Base-by-base conservation (phyloP, 2,888 invertebrate species). In the Idaea biselata region DNA sequence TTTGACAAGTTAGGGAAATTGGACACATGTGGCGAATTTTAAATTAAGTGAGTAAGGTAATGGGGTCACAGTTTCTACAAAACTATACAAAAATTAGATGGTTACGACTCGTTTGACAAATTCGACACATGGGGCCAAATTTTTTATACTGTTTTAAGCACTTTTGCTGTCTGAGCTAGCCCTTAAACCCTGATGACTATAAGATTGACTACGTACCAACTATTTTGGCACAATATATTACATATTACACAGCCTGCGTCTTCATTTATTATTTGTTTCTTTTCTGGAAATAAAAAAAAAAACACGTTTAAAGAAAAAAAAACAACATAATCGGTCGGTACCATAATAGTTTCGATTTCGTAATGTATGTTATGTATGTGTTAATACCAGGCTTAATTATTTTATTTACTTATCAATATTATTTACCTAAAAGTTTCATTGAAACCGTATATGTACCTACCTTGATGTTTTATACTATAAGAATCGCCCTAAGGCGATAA, bases 191-290 rank as follows among this genome's bases (percentile, higher is more conserved):
- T 73, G 64, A 66, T 66, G 70, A 76, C 44, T 44, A 44, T 44
- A 44, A 44, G 14, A 44, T 44, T 44, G 44, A 44, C 44, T 80
- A 77, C 75, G 75, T 75, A 77, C 73, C 73, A 73, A 58, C 33
- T 33, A 69, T 81, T 81, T 81, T 81, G 81, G 44, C 44, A 44
- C 81, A 81, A 81, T 69, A 25, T 25, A 25, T 25, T 25, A 25
- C 25, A 70, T 64, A 64, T 67, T 68, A 68, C 69, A 71, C 68
- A 70, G 70, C 68, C 71, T 60, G 56, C 66, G 60, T 61, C 18
- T 62, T 64, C 59, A 57, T 59, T 58, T 11, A 14, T 44, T 44
- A 44, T 44, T 44, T 44, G 44, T 44, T 44, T 2, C 44, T 44
- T 44, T 44, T 44, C 44, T 44, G 44, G 14, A 44, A 44, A 44